Conservation (phyloP, 2,888 invertebrate genomes). For the Sialis lutaria region DNA sequence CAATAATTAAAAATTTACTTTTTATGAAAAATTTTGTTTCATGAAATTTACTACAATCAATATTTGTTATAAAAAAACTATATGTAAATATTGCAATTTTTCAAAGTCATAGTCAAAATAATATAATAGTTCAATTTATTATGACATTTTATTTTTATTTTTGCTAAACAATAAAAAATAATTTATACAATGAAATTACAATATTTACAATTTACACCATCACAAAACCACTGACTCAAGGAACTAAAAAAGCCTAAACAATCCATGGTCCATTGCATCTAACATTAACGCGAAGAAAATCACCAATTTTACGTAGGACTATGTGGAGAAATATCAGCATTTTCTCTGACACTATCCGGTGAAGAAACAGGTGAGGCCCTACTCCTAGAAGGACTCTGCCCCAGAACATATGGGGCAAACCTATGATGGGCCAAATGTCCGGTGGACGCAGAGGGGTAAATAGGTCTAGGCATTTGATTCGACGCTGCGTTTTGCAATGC, state of each 20-base stretch:
- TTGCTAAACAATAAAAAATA: no score
- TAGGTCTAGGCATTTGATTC: slow-evolving; percentile 29
- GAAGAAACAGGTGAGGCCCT: slow-evolving; percentile 35
- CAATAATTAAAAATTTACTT: no score
- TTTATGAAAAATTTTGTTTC: no score
- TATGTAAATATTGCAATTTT: no score
- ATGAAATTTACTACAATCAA: no score
- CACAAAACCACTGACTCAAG: no score
- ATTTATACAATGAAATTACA: no score
- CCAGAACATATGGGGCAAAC: slow-evolving; percentile 33
- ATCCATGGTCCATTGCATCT: neutral
- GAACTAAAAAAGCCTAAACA: neutral
- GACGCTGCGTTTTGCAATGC: slow-evolving; percentile 17
- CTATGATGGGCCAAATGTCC: slow-evolving; percentile 34
- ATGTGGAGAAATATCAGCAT: slow-evolving; percentile 18
- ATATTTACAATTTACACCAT: no score
- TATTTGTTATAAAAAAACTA: no score
- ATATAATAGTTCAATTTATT: no score
- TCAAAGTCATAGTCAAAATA: no score
- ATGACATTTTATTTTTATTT: no score
- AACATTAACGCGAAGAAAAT: neutral
- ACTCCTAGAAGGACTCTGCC: slow-evolving; percentile 17
- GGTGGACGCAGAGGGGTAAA: slow-evolving; percentile 31
- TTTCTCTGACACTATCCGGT: slow-evolving; percentile 40
- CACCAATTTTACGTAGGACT: slow-evolving; percentile 12